phyloP scores from a whole-genome alignment of 2,797 vertebrate genomes.

The Clarias pachynema region DNA sequence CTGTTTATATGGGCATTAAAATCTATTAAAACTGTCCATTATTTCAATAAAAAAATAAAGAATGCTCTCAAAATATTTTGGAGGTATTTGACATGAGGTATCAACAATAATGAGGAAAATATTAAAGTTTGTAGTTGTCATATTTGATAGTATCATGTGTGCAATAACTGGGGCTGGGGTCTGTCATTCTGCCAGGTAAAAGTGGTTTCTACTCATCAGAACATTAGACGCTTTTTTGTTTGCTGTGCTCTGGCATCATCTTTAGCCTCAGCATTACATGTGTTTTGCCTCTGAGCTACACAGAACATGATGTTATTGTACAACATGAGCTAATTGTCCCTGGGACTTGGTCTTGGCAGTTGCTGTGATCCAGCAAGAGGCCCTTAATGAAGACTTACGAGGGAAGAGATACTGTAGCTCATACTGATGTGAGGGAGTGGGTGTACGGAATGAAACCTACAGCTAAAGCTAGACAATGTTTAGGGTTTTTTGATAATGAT shows the following conservation, averaged over 20 bases:
- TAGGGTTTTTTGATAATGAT: conserved; percentile 31
- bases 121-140: not conserved
- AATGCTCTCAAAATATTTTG: conserved; percentile 8
- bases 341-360: conserved; percentile 60
- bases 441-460: conserved; percentile 36
- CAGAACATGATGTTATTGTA: conserved; percentile 73
- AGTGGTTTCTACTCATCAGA: conserved; percentile 18
- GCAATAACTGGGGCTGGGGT: not conserved
- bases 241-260: conserved; percentile 36
- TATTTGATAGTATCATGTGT: conserved; percentile 7
- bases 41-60: not conserved
- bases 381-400: conserved; percentile 78
- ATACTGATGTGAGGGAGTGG: conserved; percentile 58
- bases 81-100: not conserved
- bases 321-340: conserved; percentile 75
- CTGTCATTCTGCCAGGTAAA: conserved; percentile 10
- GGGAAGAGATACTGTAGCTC: conserved; percentile 68
- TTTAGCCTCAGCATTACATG: conserved; percentile 65
- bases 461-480: conserved; percentile 38
- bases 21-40: not conserved
- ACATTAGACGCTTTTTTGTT: conserved; percentile 20
- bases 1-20: not conserved
- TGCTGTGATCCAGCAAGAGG: conserved; percentile 60
- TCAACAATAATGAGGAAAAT: not conserved
- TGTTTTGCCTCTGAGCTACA: conserved; percentile 45